Evolutionary conservation across 1,140 invertebrate genomes (phyloP), one percentile per base, ranked within the genome.

Genomic region (Chymomyza costata): DNA sequence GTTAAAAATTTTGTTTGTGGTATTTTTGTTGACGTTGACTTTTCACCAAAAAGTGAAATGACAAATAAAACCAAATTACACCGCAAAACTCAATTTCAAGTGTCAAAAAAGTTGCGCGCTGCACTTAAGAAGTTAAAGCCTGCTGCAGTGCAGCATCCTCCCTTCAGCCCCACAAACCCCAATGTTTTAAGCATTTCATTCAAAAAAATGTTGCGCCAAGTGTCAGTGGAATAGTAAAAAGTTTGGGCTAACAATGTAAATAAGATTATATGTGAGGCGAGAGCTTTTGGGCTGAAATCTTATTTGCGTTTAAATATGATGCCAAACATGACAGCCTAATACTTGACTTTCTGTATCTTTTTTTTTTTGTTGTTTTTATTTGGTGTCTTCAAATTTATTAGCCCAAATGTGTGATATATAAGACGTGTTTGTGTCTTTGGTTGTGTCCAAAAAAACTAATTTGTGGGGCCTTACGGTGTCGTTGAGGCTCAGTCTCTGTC

Each of bases 51-150:
- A 41, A 50, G 39, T 61, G 21, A 25, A 25, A 25, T 5, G 43
- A 48, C 71, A 78, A 78, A 78, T 78, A 71, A 80, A 78, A 73
- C 78, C 66, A 74, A 78, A 80, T 78, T 80, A 78, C 73, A 80
- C 73, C 73, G 46, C 73, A 80, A 80, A 78, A 80, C 73, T 78
- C 73, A 78, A 78, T 78, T 78, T 61, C 63, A 78, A 78, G 73
- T 78, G 73, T 80, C 73, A 78, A 73, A 76, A 78, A 78, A 63
- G 80, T 78, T 5, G 5, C 10, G 59, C 57, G 44, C 65, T 78
- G 73, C 73, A 78, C 73, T 80, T 80, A 78, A 80, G 73, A 78
- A 78, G 73, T 80, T 78, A 73, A 65, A 51, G 8, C 13, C 3
- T 18, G 14, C 28, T 28, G 5, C 25, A 28, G 5, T 28, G 25